Percentiles rank a stretch among this genome's conserved stretches.
Evolutionary conservation across 2,113 vertebrate genomes (phyloP).

Genomic region (Sminthopsis crassicaudata): DNA sequence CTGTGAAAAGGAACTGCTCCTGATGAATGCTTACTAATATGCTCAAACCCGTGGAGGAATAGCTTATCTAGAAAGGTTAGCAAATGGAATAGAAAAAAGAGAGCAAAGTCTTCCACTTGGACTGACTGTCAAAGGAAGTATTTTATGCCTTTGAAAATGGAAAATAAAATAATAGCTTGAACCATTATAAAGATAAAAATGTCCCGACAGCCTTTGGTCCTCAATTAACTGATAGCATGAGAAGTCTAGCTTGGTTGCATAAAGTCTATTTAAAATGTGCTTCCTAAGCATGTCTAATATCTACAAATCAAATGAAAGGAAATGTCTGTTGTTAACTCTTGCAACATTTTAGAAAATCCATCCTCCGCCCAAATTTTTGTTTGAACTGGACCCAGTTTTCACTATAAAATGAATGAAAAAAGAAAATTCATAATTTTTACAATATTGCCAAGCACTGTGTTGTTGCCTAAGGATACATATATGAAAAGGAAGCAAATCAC

Average conservation of each 20-base stretch:
- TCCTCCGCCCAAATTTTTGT: not conserved
- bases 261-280: not conserved
- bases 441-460: not conserved
- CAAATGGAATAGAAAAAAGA: not conserved
- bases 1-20: conserved; percentile 55
- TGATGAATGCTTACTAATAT: conserved; percentile 51
- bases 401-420: not conserved
- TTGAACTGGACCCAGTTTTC: not conserved
- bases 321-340: not conserved
- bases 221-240: not conserved
- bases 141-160: not conserved
- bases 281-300: not conserved
- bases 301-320: not conserved
- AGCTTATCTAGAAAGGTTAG: conserved; percentile 42
- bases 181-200: not conserved
- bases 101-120: not conserved
- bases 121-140: not conserved
- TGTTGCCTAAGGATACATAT: not conserved
- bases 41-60: conserved; percentile 45
- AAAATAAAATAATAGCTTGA: conserved; percentile 5
- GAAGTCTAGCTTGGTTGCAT: not conserved
- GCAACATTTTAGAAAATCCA: not conserved
- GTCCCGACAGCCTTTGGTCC: not conserved
- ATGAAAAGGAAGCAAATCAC: not conserved
- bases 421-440: not conserved